Evolutionary conservation across 2,113 vertebrate species (phyloP).

Genomic region (Nymphicus hollandicus): DNA sequence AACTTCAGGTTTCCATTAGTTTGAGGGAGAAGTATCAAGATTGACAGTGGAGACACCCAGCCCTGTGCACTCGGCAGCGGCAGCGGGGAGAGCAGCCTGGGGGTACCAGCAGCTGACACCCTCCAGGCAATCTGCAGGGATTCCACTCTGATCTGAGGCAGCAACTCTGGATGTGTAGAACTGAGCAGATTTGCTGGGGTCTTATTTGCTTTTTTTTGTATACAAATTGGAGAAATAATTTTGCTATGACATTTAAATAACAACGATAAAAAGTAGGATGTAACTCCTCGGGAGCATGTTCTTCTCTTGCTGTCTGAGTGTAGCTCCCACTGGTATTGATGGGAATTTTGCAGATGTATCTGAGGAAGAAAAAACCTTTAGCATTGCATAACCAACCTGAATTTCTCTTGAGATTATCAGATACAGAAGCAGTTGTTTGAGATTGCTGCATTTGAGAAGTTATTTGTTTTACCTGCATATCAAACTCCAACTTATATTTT

Average conservation of each 20-base stretch:
- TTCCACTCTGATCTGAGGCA: neutral
- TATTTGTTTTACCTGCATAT: conserved; percentile 47
- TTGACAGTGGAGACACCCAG: neutral
- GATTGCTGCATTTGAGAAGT: conserved; percentile 6
- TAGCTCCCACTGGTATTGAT: neutral
- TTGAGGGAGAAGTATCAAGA: neutral
- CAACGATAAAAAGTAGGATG: neutral
- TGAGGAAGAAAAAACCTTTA: conserved; percentile 42
- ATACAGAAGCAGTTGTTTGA: neutral
- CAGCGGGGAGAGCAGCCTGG: conserved; percentile 16
- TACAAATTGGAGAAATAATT: neutral
- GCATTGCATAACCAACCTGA: conserved; percentile 16
- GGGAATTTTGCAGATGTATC: conserved; percentile 1
- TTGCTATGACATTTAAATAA: conserved; percentile 66
- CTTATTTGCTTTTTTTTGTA: neutral
- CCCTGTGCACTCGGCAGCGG: neutral
- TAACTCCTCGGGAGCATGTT: neutral
- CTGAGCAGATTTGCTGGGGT: neutral
- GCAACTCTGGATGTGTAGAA: neutral
- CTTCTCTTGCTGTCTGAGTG: neutral
- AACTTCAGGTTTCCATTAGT: neutral
- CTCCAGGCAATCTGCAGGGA: conserved; percentile 48
- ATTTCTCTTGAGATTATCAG: neutral
- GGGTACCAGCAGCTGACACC: conserved; percentile 62
- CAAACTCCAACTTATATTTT: conserved; percentile 36